Base-by-base conservation (phyloP, 2,113 vertebrate genomes). In the Gila orcuttii region DNA sequence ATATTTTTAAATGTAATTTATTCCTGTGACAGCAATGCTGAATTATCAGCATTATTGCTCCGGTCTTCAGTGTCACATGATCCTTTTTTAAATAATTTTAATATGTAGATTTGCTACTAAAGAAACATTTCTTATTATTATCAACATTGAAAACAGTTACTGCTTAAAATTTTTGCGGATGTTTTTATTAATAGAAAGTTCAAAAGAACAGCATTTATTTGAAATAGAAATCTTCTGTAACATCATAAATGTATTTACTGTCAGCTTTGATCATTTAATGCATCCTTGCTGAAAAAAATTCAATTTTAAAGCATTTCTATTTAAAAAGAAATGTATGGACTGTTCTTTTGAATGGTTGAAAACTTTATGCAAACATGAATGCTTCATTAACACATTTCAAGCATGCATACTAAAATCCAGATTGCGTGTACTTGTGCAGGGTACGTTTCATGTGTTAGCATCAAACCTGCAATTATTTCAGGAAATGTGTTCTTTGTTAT, bases 391-490 rank as follows among this genome's bases (percentile, higher is more conserved):
- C 28, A 33, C 28, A 68, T 33, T 69, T 10, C 17, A 69, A 39
- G 33, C 7, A 0, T 71, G 36, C 23, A n/a, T 42, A 42, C 19
- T 42, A 73, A 71, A 45, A 42, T 71, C 68, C 36, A 73, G 23
- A 39, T n/a, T 25, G 39, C 11, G 2, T 57, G 55, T 57, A 57
- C 55, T 57, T 57, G 19, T 57, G 55, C 55, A 47, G 39, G 23
- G n/a, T 47, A 39, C 23, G 33, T 23, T 39, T 71, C 8, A 71
- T 3, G 11, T 47, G 11, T 25, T 74, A 12, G 39, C 23, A 42
- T 74, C 71, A 74, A 74, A n/a, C 71, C 71, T 74, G 71, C 39
- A 25, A 74, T 74, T 47, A 47, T 74, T 39, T 74, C 39, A 74
- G 23, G 36, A 74, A 25, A 25, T 45, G 39, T 74, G 69, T 12